A percentile compares a stretch with the other conserved stretches of the same genome.
Conservation (phyloP, 2,888 invertebrate genomes). For the Amphipoea lucens region DNA sequence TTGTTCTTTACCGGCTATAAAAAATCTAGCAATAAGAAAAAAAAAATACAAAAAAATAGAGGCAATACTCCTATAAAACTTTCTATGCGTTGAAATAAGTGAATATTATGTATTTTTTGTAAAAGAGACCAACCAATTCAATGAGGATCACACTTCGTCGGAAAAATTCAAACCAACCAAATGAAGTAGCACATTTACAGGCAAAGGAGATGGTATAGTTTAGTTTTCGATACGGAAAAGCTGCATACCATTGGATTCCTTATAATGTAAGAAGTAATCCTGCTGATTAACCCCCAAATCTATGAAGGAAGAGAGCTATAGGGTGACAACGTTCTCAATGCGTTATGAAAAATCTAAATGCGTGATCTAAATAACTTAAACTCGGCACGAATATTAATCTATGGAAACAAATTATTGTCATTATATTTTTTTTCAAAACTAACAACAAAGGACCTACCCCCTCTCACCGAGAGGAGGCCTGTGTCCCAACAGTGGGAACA, state of each 20-base stretch:
- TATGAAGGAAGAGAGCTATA: neutral
- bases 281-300: neutral
- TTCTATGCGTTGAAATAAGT: neutral
- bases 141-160: neutral
- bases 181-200: neutral
- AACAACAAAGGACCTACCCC: too few relatives aligned
- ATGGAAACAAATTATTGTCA: neutral
- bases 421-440: neutral
- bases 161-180: neutral
- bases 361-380: neutral
- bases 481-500: too few relatives aligned
- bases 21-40: neutral
- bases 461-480: too few relatives aligned
- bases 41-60: neutral
- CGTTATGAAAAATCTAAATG: neutral
- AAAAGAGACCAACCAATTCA: neutral
- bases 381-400: neutral
- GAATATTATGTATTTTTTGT: neutral
- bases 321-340: neutral
- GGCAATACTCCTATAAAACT: neutral
- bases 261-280: neutral
- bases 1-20: neutral
- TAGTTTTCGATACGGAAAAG: neutral
- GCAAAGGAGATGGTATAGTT: neutral
- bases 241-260: neutral